A percentile compares a stretch with the other conserved stretches of the same genome.
Evolutionary conservation across 2,888 invertebrate species (phyloP).

Genomic region (Colletes collaris): DNA sequence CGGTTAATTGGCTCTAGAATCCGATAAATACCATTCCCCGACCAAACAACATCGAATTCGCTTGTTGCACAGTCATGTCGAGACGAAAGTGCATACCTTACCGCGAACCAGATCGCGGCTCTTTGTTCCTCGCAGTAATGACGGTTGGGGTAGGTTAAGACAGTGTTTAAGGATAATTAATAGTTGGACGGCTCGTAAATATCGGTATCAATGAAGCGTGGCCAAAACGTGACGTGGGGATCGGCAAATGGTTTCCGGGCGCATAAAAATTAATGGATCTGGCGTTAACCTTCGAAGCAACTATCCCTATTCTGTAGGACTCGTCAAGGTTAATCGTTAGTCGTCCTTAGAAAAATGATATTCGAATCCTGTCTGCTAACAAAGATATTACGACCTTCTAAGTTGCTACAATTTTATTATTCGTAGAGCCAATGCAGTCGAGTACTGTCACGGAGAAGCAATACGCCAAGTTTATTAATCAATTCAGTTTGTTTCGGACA

Average conservation of each 20-base stretch:
- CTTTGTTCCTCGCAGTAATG: slow-evolving; percentile 57
- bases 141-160: slow-evolving; percentile 73
- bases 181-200: slow-evolving; percentile 74
- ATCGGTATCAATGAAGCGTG: slow-evolving; percentile 74
- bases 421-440: no score
- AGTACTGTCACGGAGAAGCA: no score
- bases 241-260: slow-evolving; percentile 70
- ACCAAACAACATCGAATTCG: not conserved
- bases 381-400: no score
- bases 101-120: slow-evolving; percentile 39
- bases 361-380: not conserved
- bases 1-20: not conserved
- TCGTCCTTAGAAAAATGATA: not conserved
- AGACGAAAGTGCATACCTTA: not conserved
- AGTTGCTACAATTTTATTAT: no score
- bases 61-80: not conserved
- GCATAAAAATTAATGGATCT: slow-evolving; percentile 76
- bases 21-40: not conserved
- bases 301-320: slow-evolving; percentile 37
- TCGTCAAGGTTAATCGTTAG: slow-evolving; percentile 41
- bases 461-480: no score
- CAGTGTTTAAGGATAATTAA: slow-evolving; percentile 75
- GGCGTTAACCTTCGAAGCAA: slow-evolving; percentile 60
- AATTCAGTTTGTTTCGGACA: no score
- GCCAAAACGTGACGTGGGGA: slow-evolving; percentile 62